phyloP scores from a whole-genome alignment of 2,113 vertebrate genomes.

The Enhydra lutris region DNA sequence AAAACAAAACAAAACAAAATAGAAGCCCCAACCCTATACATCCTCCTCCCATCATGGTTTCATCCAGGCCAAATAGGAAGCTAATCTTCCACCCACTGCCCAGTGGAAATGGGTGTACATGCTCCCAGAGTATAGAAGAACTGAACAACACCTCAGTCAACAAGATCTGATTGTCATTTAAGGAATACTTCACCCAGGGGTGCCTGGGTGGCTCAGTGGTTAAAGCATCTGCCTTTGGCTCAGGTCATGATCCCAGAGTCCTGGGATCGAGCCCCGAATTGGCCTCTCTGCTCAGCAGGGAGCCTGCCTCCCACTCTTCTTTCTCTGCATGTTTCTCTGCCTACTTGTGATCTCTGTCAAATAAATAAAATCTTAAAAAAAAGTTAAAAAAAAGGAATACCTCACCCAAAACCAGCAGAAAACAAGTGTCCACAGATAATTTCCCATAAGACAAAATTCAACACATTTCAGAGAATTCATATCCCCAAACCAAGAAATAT shows the following conservation, averaged over 20 bases:
- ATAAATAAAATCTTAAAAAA: too few relatives aligned
- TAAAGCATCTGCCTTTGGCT: too few relatives aligned
- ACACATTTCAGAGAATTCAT: background rate
- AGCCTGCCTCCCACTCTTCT: too few relatives aligned
- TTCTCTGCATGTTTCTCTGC: too few relatives aligned
- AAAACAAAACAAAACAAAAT: background rate
- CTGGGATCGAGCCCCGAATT: accelerated
- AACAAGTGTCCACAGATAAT: background rate
- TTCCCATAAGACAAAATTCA: background rate
- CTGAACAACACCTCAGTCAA: background rate
- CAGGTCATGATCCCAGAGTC: too few relatives aligned
- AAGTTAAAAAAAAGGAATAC: background rate
- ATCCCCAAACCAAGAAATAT: background rate
- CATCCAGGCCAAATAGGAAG: background rate
- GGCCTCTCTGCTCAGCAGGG: too few relatives aligned
- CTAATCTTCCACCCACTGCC: background rate
- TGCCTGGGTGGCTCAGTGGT: too few relatives aligned
- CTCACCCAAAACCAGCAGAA: background rate
- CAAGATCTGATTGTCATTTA: background rate
- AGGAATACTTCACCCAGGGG: background rate
- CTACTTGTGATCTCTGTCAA: too few relatives aligned
- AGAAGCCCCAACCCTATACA: background rate
- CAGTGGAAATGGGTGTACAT: background rate
- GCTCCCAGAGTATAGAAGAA: background rate
- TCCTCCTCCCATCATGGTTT: background rate